Base-by-base conservation (phyloP, 2,797 vertebrate species). In the Phrynocephalus vlangalii region DNA sequence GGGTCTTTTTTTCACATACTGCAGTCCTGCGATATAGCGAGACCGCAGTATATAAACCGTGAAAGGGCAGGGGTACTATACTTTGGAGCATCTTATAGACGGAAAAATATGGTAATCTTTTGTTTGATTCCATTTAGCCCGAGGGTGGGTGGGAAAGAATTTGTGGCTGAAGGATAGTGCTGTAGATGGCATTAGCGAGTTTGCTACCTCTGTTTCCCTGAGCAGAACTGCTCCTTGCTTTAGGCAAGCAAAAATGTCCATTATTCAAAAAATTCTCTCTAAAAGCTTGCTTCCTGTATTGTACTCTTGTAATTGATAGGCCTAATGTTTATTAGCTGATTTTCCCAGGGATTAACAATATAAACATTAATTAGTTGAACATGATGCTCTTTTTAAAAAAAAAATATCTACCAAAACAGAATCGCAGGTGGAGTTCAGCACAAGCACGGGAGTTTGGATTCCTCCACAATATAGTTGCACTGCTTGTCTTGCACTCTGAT, bases 391-490 rank as follows among this genome's bases (percentile, higher is more conserved):
- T 78, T 80, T 80, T 44, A 44, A 52, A 71, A 3, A 90, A 52
- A 71, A 3, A 90, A 75, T 50, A 87, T 91, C 90, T 88, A 7
- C 56, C 84, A 78, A 89, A 92, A 44, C 94, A 99, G 99, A 99
- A 99, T 91, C 99, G 99, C 13, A 97, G 99, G n/a, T 99, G 99
- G 99, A 99, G 97, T 95, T 98, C 98, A 3, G 98, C 99, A 68
- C 99, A 99, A 94, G 98, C 99, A 18, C 98, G 99, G 2, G 99
- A 99, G 95, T 99, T 99, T 93, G 98, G 99, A 24, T 98, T 98
- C 93, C 98, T 99, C 78, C 99, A 99, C 96, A 99, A 97, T 92
- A 98, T 98, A 2, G 97, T 99, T 89, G 98, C 98, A 1, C 96
- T 99, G n/a, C 97, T 99, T 82, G 98, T 99, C 86, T 95, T 99